Evolutionary conservation across 2,888 invertebrate genomes (phyloP).

Genomic region (Elgonia sp.): DNA sequence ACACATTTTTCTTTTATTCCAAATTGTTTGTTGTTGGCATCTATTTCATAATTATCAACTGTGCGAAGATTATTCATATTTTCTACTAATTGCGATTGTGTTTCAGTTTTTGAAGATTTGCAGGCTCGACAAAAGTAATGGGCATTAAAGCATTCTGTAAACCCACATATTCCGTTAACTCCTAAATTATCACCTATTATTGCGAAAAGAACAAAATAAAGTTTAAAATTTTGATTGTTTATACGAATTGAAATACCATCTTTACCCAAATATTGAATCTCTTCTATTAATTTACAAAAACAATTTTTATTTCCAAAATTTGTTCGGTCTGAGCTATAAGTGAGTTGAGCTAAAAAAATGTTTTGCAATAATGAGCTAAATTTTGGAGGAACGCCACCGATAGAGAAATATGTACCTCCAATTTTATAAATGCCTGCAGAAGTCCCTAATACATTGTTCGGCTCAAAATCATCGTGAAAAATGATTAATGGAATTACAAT

Average conservation of each 20-base stretch:
- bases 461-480: conserved; percentile 60
- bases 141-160: conserved; percentile 56
- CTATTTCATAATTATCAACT: conserved; percentile 29
- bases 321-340: conserved; percentile 25
- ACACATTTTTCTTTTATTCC: conserved; percentile 24
- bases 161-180: conserved; percentile 51
- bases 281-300: conserved; percentile 55
- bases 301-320: conserved; percentile 51
- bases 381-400: conserved; percentile 52
- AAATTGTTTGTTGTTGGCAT: conserved; percentile 15
- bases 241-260: conserved; percentile 36
- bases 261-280: conserved; percentile 41
- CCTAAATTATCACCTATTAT: conserved; percentile 63
- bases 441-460: conserved; percentile 49
- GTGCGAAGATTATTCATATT: conserved; percentile 20
- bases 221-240: neutral
- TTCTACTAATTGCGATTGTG: conserved; percentile 11
- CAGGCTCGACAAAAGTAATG: conserved; percentile 56
- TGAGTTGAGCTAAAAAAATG: conserved; percentile 54
- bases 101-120: conserved; percentile 26
- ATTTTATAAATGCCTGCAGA: conserved; percentile 53
- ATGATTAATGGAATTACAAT: conserved; percentile 57
- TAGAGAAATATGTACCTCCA: conserved; percentile 57
- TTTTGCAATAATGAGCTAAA: conserved; percentile 37
- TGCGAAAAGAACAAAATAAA: conserved; percentile 47